phyloP scores from a whole-genome alignment of 2,888 invertebrate genomes.

The Amorpha juglandis region DNA sequence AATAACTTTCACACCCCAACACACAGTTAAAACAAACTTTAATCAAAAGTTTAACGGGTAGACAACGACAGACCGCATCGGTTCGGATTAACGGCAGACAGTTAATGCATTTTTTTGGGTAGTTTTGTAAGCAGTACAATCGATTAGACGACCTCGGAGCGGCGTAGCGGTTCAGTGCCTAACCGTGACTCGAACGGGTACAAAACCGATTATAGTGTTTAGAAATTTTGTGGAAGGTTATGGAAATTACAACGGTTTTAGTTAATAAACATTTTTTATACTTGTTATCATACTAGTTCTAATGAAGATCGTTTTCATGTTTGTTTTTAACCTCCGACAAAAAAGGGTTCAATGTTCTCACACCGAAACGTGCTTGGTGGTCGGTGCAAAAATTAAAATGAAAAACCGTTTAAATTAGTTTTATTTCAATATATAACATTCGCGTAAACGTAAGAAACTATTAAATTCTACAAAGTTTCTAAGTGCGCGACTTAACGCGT shows the following conservation, averaged over 20 bases:
- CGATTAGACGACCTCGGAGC: conserved; percentile 10
- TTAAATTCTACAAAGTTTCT: too few species aligned
- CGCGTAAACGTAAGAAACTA: too few species aligned
- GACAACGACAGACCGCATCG: background rate
- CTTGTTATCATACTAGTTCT: too few species aligned
- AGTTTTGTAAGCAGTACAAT: conserved; percentile 10
- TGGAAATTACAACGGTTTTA: background rate
- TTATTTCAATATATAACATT: too few species aligned
- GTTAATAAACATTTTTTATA: too few species aligned
- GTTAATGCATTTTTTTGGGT: conserved; percentile 15
- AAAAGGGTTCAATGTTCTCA: too few species aligned
- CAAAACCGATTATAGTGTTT: background rate
- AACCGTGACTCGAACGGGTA: conserved; percentile 5
- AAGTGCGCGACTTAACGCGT: too few species aligned
- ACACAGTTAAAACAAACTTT: conserved; percentile 1
- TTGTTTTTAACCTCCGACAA: too few species aligned
- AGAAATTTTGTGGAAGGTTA: conserved; percentile 1
- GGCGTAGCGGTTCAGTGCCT: conserved; percentile 19
- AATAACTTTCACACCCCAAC: background rate
- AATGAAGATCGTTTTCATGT: too few species aligned
- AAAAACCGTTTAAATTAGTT: too few species aligned
- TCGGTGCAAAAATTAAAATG: too few species aligned
- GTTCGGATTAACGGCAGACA: background rate
- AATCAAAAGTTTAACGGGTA: background rate
- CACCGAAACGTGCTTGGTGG: too few species aligned